These are phyloP conservation scores for Pristionchus arcanus DNA, from an alignment of 2,888 invertebrate species.

Conservation along the genomic window DNA sequence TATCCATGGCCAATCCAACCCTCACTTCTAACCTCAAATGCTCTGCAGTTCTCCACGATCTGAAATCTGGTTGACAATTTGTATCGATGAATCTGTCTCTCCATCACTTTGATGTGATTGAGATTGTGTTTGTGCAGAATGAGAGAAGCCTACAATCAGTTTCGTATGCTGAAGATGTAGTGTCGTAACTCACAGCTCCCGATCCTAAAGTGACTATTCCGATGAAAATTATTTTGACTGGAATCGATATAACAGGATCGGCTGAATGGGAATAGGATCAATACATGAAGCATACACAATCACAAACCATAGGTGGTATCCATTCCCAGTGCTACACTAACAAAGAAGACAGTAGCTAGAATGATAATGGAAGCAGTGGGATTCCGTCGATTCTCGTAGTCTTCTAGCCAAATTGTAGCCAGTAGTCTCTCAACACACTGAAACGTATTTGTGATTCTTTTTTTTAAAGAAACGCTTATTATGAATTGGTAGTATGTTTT, in stretches of 20 bases:
- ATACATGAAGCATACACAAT: not conserved
- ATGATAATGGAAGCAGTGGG: constrained; percentile 17
- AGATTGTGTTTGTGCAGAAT: constrained; percentile 45
- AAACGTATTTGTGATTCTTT: not conserved
- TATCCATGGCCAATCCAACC: too few relatives aligned
- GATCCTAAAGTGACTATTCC: not conserved
- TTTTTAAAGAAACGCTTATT: not conserved
- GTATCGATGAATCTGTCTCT: constrained; percentile 34
- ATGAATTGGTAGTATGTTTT: too few relatives aligned
- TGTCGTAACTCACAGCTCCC: not conserved
- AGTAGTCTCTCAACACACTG: constrained; percentile 14
- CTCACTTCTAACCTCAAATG: not conserved
- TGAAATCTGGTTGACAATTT: constrained; percentile 6
- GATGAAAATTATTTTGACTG: not conserved
- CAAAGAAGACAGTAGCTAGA: not conserved
- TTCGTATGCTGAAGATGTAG: not conserved
- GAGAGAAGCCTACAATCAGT: not conserved
- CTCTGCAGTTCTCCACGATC: constrained; percentile 33
- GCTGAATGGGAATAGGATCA: not conserved
- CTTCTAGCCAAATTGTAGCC: not conserved
- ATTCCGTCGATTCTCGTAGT: constrained; percentile 29
- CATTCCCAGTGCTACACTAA: constrained; percentile 1
- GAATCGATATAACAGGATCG: not conserved
- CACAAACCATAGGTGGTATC: constrained; percentile 1
- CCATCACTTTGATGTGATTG: constrained; percentile 39